phyloP scores from a whole-genome alignment of 2,113 vertebrate genomes.

The Anthoscopus minutus region DNA sequence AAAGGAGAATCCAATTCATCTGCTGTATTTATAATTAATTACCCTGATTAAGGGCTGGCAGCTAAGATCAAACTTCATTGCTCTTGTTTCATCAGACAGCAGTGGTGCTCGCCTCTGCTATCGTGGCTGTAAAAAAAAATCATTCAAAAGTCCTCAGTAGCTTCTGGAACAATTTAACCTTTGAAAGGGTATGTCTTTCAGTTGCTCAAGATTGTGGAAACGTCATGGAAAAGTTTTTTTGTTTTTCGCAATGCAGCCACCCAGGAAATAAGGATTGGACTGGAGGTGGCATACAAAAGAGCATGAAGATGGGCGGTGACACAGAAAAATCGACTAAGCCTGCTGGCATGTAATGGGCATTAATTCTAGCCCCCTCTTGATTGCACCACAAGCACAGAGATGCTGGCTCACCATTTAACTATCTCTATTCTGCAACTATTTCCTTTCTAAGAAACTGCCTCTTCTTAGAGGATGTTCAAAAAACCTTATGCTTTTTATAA shows the following conservation, averaged over 20 bases:
- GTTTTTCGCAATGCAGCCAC: slow-evolving; percentile 49
- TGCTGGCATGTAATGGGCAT: not conserved
- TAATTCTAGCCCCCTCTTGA: not conserved
- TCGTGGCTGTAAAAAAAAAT: slow-evolving; percentile 27
- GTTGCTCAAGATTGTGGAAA: slow-evolving; percentile 60
- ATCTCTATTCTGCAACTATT: not conserved
- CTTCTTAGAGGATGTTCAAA: not conserved
- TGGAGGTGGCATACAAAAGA: slow-evolving; percentile 29
- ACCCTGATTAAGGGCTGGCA: slow-evolving; percentile 38
- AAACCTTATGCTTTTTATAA: not conserved
- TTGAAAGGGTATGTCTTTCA: slow-evolving; percentile 60
- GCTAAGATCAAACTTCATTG: slow-evolving; percentile 51
- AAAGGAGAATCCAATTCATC: slow-evolving; percentile 45
- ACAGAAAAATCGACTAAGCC: slow-evolving; percentile 1
- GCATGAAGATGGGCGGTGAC: not conserved
- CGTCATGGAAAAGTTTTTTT: slow-evolving; percentile 51
- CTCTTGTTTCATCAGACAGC: slow-evolving; percentile 3
- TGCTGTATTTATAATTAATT: slow-evolving; percentile 55
- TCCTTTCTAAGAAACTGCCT: not conserved
- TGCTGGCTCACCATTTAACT: not conserved
- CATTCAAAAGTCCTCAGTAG: slow-evolving; percentile 50
- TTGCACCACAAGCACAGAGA: not conserved
- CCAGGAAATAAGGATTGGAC: slow-evolving; percentile 50
- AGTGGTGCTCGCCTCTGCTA: slow-evolving; percentile 51
- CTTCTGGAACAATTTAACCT: slow-evolving; percentile 66